Evolutionary conservation across 2,797 vertebrate species (phyloP).

Genomic region (Epinephelus awoara): DNA sequence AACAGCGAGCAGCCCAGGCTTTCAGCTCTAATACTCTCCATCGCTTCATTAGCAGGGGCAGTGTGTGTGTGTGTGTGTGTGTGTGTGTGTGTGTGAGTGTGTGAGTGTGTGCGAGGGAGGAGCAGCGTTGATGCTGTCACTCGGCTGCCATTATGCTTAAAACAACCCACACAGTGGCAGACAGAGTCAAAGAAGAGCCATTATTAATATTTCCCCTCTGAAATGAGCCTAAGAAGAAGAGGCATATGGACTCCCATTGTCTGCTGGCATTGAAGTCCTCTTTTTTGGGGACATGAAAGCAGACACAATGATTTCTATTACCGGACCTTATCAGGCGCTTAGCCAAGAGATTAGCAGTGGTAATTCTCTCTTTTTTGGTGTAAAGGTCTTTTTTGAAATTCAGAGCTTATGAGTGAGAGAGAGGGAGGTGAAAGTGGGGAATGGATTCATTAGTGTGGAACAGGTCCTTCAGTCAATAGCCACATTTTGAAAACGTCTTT

Average conservation of each 20-base stretch:
- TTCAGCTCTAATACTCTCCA: conserved; percentile 61
- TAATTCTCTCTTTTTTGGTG: conserved; percentile 60
- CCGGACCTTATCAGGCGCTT: conserved; percentile 67
- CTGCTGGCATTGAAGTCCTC: conserved; percentile 48
- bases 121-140: conserved; percentile 59
- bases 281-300: conserved; percentile 66
- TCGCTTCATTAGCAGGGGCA: conserved; percentile 69
- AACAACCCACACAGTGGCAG: conserved; percentile 62
- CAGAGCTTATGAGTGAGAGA: conserved; percentile 42
- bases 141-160: conserved; percentile 58
- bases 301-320: conserved; percentile 74
- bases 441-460: conserved; percentile 50
- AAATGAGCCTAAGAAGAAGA: conserved; percentile 56
- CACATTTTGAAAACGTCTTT: conserved; percentile 20
- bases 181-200: conserved; percentile 59
- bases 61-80: conserved; percentile 35
- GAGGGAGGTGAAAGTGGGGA: conserved; percentile 10
- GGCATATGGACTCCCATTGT: conserved; percentile 47
- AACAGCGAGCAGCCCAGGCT: conserved; percentile 44
- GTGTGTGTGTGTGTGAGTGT: conserved; percentile 32
- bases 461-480: conserved; percentile 37
- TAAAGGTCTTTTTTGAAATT: conserved; percentile 56
- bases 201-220: conserved; percentile 65
- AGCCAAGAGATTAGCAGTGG: conserved; percentile 63
- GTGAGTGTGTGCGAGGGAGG: conserved; percentile 38